Percentiles rank a stretch among this genome's conserved stretches.
phyloP scores from a whole-genome alignment of 2,888 invertebrate genomes.

The Glaucopsyche alexis region DNA sequence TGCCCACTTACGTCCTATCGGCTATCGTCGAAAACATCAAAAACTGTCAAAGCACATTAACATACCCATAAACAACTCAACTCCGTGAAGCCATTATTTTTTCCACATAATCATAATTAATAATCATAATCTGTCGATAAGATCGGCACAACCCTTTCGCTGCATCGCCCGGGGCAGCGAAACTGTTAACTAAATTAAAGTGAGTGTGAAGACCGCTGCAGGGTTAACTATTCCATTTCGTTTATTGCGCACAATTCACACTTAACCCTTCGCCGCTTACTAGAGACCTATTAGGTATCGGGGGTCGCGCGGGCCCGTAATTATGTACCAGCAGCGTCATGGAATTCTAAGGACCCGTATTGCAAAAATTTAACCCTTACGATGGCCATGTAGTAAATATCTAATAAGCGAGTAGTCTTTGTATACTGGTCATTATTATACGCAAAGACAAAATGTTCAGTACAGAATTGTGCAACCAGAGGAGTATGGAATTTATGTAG shows the following conservation, averaged over 20 bases:
- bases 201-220: constrained; percentile 78
- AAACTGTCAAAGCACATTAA: constrained; percentile 2
- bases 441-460: too few species aligned
- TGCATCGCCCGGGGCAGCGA: constrained; percentile 69
- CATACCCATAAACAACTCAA: not conserved
- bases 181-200: constrained; percentile 80
- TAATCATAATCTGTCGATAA: constrained; percentile 33
- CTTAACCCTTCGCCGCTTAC: constrained; percentile 71
- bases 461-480: too few species aligned
- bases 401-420: not conserved
- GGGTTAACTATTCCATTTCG: constrained; percentile 79
- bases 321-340: constrained; percentile 42
- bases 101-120: constrained; percentile 12
- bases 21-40: not conserved
- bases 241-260: constrained; percentile 74
- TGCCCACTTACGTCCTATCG: not conserved
- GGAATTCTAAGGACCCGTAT: constrained; percentile 48
- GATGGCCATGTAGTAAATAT: not conserved
- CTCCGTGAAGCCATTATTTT: constrained; percentile 21
- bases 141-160: constrained; percentile 65
- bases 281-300: constrained; percentile 69
- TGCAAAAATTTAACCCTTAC: constrained; percentile 28
- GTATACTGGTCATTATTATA: not conserved
- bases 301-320: constrained; percentile 37
- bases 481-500: too few species aligned